Conservation (phyloP, 2,888 invertebrate genomes). For the Drosophila anomalata region DNA sequence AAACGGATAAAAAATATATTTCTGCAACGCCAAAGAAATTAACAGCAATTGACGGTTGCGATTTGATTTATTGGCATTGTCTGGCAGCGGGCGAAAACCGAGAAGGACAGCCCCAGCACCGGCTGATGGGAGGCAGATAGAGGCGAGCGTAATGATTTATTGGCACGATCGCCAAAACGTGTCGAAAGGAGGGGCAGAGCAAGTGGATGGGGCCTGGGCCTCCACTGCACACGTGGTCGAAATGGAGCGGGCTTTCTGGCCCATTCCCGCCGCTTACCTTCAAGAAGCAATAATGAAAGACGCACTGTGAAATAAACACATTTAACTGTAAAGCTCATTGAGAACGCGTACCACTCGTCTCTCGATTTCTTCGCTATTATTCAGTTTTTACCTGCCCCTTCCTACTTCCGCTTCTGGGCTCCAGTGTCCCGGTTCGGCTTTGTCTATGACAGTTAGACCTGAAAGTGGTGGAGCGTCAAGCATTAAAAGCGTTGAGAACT, state of each 20-base stretch:
- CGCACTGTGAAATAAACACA: conserved; percentile 36
- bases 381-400: conserved; percentile 9
- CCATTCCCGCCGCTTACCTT: conserved; percentile 33
- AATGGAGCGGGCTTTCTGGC: conserved; percentile 36
- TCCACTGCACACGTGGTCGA: conserved; percentile 39
- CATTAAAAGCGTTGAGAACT: conserved; percentile 21
- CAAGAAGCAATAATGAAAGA: conserved; percentile 18
- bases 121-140: conserved; percentile 23
- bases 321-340: conserved; percentile 52
- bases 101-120: conserved; percentile 12
- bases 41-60: conserved; percentile 65
- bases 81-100: conserved; percentile 24
- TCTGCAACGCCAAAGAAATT: conserved; percentile 60
- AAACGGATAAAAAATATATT: conserved; percentile 20
- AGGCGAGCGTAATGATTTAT: conserved; percentile 58
- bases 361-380: conserved; percentile 22
- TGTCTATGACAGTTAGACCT: conserved; percentile 34
- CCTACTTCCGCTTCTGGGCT: conserved; percentile 19
- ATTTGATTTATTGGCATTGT: conserved; percentile 63
- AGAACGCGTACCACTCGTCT: conserved; percentile 46
- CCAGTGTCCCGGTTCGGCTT: conserved; percentile 9
- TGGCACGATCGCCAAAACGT: conserved; percentile 60
- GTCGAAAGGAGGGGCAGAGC: conserved; percentile 51
- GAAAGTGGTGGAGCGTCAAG: conserved; percentile 28
- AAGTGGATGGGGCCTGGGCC: conserved; percentile 16